These are phyloP conservation scores for Thamnophis sirtalis DNA, from an alignment of 2,113 vertebrate species.

Conservation along the genomic window DNA sequence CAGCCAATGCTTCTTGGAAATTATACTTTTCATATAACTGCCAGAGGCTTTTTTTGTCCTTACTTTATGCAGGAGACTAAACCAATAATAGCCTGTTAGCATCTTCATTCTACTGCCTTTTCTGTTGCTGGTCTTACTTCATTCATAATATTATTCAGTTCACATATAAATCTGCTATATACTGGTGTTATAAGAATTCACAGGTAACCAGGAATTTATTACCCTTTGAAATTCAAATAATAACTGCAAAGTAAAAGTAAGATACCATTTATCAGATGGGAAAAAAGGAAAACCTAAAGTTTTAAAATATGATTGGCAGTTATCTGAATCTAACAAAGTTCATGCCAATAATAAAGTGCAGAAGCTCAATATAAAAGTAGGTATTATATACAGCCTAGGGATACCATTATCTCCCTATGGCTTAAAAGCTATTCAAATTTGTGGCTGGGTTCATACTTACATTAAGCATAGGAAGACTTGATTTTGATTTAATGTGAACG, in stretches of 20 bases:
- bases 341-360: background rate
- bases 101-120: slow-evolving; percentile 11
- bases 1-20: slow-evolving; percentile 44
- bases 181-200: slow-evolving; percentile 45
- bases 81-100: slow-evolving; percentile 25
- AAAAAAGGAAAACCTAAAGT: slow-evolving; percentile 25
- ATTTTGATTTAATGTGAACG: background rate
- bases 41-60: slow-evolving; percentile 52
- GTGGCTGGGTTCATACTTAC: background rate
- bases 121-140: slow-evolving; percentile 27
- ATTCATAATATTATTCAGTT: slow-evolving; percentile 24
- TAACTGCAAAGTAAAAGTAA: slow-evolving; percentile 26
- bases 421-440: background rate
- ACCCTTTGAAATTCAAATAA: slow-evolving; percentile 52
- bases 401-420: background rate
- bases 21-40: slow-evolving; percentile 57
- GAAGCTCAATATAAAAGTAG: background rate
- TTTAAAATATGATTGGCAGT: background rate
- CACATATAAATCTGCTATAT: slow-evolving; percentile 56
- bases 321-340: background rate
- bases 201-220: slow-evolving; percentile 41
- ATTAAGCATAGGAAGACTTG: background rate
- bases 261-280: slow-evolving; percentile 2
- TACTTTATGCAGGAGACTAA: slow-evolving; percentile 38
- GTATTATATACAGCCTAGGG: background rate